Evolutionary conservation across 2,113 vertebrate species (phyloP).

Genomic region (Struthidea cinerea): DNA sequence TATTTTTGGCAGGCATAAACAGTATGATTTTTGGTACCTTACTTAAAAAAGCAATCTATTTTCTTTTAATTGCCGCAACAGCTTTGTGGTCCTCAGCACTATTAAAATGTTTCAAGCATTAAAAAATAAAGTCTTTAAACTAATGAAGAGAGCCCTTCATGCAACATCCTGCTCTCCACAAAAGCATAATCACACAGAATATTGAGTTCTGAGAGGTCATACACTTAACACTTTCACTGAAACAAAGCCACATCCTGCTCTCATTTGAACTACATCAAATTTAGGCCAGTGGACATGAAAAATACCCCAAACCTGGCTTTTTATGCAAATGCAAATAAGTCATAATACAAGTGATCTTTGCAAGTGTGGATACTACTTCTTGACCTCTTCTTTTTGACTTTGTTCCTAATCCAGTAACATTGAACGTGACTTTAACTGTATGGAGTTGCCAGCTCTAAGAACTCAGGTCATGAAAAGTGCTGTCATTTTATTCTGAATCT

Average conservation of each 20-base stretch:
- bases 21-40: slow-evolving; percentile 6
- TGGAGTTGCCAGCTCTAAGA: background rate
- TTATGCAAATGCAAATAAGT: background rate
- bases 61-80: slow-evolving; percentile 7
- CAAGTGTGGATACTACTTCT: background rate
- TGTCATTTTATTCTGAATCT: background rate
- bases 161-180: background rate
- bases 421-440: background rate
- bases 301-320: background rate
- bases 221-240: background rate
- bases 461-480: background rate
- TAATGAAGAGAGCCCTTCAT: background rate
- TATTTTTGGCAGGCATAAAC: slow-evolving; percentile 23
- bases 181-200: background rate
- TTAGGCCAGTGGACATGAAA: background rate
- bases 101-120: background rate
- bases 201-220: background rate
- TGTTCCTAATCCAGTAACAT: background rate
- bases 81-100: background rate
- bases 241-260: background rate
- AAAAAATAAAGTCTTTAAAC: background rate
- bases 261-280: background rate
- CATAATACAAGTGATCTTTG: background rate
- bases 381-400: background rate
- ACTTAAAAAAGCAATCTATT: background rate